Conservation (phyloP, 92 coral and sea anemone species). For the Actinernus sp. region DNA sequence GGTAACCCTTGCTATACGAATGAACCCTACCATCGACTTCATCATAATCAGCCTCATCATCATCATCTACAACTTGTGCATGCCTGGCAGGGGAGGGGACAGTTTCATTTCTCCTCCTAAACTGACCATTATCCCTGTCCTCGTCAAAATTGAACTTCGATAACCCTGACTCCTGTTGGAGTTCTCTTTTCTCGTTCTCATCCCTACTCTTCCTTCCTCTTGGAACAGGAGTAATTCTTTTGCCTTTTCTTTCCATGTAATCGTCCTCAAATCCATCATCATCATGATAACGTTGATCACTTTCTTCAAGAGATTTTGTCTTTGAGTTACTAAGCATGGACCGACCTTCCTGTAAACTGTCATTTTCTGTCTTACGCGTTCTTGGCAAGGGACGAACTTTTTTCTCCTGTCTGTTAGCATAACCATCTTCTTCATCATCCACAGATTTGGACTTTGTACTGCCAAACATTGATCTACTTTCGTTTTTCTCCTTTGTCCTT, state of each 20-base stretch:
- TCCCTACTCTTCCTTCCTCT: too few relatives aligned
- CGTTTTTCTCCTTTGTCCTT: background rate
- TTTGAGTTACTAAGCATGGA: too few relatives aligned
- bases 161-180: background rate
- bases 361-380: too few relatives aligned
- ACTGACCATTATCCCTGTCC: background rate
- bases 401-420: background rate
- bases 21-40: constrained; percentile 34
- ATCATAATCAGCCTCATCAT: constrained; percentile 37
- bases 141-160: background rate
- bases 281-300: too few relatives aligned
- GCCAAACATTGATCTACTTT: background rate
- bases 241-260: background rate
- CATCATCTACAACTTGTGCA: constrained; percentile 4
- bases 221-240: background rate
- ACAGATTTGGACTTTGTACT: background rate
- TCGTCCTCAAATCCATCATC: background rate
- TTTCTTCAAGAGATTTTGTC: too few relatives aligned
- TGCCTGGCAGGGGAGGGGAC: background rate
- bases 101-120: background rate
- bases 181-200: background rate
- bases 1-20: background rate
- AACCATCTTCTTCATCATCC: too few relatives aligned
- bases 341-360: too few relatives aligned
- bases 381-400: background rate